A percentile compares a stretch with the other conserved stretches of the same genome.
phyloP scores from a whole-genome alignment of 2,888 invertebrate species.

The Apamea epomidion region DNA sequence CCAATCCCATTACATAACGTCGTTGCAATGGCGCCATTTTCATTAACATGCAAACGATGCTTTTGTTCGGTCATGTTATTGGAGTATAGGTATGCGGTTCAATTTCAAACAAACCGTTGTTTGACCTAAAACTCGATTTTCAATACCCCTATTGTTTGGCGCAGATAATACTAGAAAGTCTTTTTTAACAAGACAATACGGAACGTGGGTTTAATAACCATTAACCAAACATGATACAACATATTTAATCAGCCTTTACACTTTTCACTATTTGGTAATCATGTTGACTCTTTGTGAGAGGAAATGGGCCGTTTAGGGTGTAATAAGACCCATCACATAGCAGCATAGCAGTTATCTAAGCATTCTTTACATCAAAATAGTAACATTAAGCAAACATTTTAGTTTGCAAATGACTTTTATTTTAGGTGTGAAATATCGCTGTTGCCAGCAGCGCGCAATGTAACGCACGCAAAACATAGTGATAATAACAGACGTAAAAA shows the following conservation, averaged over 20 bases:
- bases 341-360: not conserved
- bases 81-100: slow-evolving; percentile 9
- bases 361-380: not conserved
- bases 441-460: not conserved
- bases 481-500: too few relatives aligned
- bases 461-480: too few relatives aligned
- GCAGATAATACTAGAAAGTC: slow-evolving; percentile 12
- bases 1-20: slow-evolving; percentile 17
- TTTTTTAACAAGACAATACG: not conserved
- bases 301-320: not conserved
- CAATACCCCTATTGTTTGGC: slow-evolving; percentile 40
- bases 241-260: not conserved
- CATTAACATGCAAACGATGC: slow-evolving; percentile 44
- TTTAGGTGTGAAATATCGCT: too few relatives aligned
- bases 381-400: not conserved
- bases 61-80: slow-evolving; percentile 31
- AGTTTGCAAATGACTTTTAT: too few relatives aligned
- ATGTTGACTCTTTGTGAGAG: not conserved
- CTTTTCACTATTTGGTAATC: not conserved
- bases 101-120: slow-evolving; percentile 25
- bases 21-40: slow-evolving; percentile 24
- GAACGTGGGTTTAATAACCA: not conserved
- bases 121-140: slow-evolving; percentile 27
- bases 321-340: not conserved
- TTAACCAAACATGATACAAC: not conserved